Conservation (phyloP, 2,797 vertebrate species). For the Lagocephalus sceleratus region DNA sequence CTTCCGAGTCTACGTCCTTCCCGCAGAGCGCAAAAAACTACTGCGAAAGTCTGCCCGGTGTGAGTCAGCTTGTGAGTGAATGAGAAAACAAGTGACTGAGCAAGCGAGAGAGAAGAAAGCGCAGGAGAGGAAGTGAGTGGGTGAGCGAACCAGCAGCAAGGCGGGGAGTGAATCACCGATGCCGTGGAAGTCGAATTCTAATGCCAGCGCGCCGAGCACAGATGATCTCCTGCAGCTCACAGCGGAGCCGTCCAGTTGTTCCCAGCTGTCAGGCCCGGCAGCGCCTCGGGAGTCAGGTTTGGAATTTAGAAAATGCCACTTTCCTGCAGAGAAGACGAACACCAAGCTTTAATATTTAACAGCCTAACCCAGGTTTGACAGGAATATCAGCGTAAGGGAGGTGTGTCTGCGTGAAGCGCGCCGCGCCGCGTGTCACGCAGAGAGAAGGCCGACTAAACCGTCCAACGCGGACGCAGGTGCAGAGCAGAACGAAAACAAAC, state of each 20-base stretch:
- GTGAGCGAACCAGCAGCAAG: conserved; percentile 14
- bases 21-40: no score
- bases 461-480: conserved; percentile 1
- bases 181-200: conserved; percentile 7
- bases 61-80: conserved; percentile 1
- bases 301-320: conserved; percentile 12
- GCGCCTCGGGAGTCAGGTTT: conserved; percentile 10
- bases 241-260: conserved; percentile 6
- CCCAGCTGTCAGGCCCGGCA: conserved; percentile 8
- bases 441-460: conserved; percentile 8
- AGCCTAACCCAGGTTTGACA: conserved; percentile 2
- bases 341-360: conserved; percentile 40
- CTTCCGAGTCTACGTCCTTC: no score
- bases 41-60: no score
- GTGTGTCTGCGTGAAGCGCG: no score
- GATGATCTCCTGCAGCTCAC: conserved; percentile 12
- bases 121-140: conserved; percentile 22
- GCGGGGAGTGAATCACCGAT: conserved; percentile 20
- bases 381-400: no score
- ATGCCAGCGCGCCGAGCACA: conserved; percentile 6
- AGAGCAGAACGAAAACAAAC: background rate
- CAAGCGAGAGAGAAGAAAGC: background rate
- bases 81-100: background rate
- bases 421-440: background rate
- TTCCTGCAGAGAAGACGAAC: conserved; percentile 9